Evolutionary conservation across 2,113 vertebrate species (phyloP).

Genomic region (Myrmophylax atrothorax): DNA sequence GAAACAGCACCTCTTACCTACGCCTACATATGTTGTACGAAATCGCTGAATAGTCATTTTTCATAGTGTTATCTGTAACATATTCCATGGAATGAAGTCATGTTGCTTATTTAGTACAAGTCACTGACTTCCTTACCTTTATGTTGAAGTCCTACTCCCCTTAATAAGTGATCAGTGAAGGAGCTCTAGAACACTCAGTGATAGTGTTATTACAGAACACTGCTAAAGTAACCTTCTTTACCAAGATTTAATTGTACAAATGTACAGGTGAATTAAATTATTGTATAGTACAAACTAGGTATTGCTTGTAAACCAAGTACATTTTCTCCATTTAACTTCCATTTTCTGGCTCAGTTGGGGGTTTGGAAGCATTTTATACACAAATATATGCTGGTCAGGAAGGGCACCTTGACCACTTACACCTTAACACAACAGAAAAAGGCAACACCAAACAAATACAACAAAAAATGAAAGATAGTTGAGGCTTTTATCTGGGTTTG

Average conservation of each 20-base stretch:
- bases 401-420: background rate
- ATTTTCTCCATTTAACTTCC: background rate
- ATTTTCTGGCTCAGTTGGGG: background rate
- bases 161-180: background rate
- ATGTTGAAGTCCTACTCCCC: background rate
- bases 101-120: slow-evolving; percentile 10
- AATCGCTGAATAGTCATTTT: slow-evolving; percentile 31
- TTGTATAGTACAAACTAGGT: background rate
- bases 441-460: background rate
- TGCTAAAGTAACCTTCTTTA: background rate
- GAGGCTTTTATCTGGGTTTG: background rate
- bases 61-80: background rate
- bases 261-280: background rate
- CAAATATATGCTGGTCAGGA: background rate
- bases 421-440: background rate
- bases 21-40: slow-evolving; percentile 52
- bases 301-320: background rate
- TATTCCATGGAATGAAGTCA: background rate
- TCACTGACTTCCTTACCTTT: background rate
- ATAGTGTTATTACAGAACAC: background rate
- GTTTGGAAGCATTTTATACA: background rate
- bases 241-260: background rate
- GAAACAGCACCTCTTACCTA: slow-evolving; percentile 67
- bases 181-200: background rate
- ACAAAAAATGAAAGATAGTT: background rate